Conservation (phyloP, 2,113 vertebrate species). For the Brachypteracias leptosomus region DNA sequence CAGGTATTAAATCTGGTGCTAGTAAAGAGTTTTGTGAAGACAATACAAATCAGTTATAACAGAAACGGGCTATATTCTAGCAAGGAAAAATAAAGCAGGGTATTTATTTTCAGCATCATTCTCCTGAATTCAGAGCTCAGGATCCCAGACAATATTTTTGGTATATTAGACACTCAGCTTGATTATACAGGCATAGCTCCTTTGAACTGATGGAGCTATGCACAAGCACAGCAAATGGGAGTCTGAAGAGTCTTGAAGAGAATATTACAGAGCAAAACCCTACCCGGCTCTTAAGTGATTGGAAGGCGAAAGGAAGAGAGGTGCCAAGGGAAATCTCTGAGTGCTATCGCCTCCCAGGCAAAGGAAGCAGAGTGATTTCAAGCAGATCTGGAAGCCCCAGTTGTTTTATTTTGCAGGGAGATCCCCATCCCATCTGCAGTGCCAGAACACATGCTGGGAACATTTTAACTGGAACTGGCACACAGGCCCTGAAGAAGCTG, state of each 20-base stretch:
- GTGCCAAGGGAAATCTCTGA: slow-evolving; percentile 3
- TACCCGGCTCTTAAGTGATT: not conserved
- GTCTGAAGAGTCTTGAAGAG: not conserved
- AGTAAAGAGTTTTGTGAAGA: not conserved
- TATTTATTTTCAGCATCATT: not conserved
- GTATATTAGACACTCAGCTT: not conserved
- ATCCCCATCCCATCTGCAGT: slow-evolving; percentile 13
- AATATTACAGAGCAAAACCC: not conserved
- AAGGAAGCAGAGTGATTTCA: not conserved
- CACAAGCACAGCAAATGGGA: not conserved
- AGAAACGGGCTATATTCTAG: not conserved
- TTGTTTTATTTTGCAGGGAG: slow-evolving; percentile 27
- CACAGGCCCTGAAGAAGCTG: not conserved
- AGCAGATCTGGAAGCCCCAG: not conserved
- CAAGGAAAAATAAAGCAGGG: not conserved
- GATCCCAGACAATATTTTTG: not conserved
- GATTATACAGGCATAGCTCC: not conserved
- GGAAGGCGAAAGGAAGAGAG: not conserved
- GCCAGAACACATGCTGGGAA: slow-evolving; percentile 25
- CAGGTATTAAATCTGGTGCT: not conserved
- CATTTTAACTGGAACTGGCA: slow-evolving; percentile 27
- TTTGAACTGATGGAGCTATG: not conserved
- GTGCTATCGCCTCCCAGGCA: not conserved
- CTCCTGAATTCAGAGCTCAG: not conserved
- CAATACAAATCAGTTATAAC: not conserved